phyloP scores from a whole-genome alignment of 2,888 invertebrate species.

The Trypoxylon attenuatum region DNA sequence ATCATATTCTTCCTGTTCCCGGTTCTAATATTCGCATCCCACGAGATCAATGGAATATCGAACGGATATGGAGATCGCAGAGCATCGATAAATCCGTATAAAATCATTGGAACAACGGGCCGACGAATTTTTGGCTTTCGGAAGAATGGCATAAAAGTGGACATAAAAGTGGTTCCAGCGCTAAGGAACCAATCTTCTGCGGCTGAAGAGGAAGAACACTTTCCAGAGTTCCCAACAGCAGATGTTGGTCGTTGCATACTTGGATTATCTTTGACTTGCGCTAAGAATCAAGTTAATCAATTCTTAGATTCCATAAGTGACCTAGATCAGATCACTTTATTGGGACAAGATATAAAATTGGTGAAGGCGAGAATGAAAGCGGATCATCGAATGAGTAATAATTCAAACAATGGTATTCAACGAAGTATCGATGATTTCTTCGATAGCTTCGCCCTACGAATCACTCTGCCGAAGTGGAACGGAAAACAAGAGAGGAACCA shows the following conservation, averaged over 20 bases:
- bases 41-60: constrained; percentile 21
- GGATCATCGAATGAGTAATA: constrained; percentile 52
- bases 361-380: constrained; percentile 70
- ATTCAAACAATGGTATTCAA: constrained; percentile 74
- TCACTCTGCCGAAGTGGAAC: constrained; percentile 65
- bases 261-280: constrained; percentile 77
- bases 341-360: constrained; percentile 78
- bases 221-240: constrained; percentile 76
- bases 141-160: constrained; percentile 64
- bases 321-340: constrained; percentile 76
- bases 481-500: constrained; percentile 64
- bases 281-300: constrained; percentile 77
- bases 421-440: constrained; percentile 78
- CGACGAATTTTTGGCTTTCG: constrained; percentile 63
- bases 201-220: constrained; percentile 71
- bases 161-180: constrained; percentile 62
- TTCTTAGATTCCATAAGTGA: constrained; percentile 77
- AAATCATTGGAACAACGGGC: constrained; percentile 31
- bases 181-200: constrained; percentile 17
- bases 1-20: constrained; percentile 24
- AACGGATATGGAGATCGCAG: constrained; percentile 36
- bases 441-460: constrained; percentile 76
- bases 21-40: constrained; percentile 7
- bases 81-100: constrained; percentile 45
- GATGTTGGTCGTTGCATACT: constrained; percentile 75